Conservation (phyloP, 2,888 invertebrate genomes). For the Pardosa pseudoannulata region DNA sequence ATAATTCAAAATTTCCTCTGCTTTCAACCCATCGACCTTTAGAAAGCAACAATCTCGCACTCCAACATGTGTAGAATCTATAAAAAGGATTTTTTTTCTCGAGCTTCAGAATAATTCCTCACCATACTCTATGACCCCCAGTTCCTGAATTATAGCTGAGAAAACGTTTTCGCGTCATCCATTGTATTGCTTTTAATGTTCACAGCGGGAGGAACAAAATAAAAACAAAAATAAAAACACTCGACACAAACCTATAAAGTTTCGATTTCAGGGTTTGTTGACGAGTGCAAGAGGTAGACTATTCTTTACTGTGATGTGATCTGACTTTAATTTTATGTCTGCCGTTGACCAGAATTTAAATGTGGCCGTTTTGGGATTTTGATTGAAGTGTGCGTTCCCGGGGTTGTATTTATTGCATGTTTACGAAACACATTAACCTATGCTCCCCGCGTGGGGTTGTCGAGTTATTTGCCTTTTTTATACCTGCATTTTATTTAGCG, state of each 20-base stretch:
- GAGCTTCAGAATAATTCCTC: background rate
- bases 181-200: constrained; percentile 27
- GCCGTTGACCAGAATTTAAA: too few relatives aligned
- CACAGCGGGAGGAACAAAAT: background rate
- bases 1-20: background rate
- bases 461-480: too few relatives aligned
- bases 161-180: constrained; percentile 25
- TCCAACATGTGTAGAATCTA: background rate
- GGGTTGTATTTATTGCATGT: too few relatives aligned
- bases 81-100: background rate
- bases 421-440: too few relatives aligned
- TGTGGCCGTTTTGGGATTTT: background rate
- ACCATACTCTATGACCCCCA: background rate
- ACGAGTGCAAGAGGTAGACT: background rate
- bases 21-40: constrained; percentile 9
- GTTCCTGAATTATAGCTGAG: constrained; percentile 1
- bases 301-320: background rate
- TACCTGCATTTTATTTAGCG: too few relatives aligned
- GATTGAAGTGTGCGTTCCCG: background rate
- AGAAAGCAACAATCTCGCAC: background rate
- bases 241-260: constrained; percentile 15
- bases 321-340: background rate
- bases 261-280: constrained; percentile 17
- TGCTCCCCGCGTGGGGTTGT: too few relatives aligned
- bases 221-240: constrained; percentile 6